Evolutionary conservation across 2,113 vertebrate genomes (phyloP).

Genomic region (Thalassoma bifasciatum): DNA sequence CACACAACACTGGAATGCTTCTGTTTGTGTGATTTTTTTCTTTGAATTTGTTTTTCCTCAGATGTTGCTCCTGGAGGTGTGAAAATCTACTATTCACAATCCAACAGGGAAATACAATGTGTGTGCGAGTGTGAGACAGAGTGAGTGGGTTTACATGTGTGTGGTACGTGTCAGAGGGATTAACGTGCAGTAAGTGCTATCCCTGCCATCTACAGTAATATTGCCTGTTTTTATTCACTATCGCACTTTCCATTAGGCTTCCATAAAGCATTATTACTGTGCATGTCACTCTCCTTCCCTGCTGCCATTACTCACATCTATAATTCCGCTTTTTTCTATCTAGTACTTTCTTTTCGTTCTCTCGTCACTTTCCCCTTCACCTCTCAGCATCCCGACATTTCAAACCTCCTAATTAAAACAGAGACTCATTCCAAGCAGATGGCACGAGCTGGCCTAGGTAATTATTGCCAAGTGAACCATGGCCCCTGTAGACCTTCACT

Average conservation of each 20-base stretch:
- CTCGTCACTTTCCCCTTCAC: conserved; percentile 28
- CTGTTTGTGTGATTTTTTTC: conserved; percentile 21
- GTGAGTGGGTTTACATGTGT: not conserved
- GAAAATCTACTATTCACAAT: not conserved
- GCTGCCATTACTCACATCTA: conserved; percentile 29
- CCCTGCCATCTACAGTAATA: conserved; percentile 17
- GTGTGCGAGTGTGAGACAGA: not conserved
- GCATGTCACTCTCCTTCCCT: conserved; percentile 32
- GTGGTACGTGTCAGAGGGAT: not conserved
- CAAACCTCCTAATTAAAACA: conserved; percentile 75
- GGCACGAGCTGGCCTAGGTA: conserved; percentile 65
- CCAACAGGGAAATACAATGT: not conserved
- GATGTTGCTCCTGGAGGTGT: not conserved
- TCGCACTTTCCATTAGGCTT: conserved; percentile 52
- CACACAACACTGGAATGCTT: conserved; percentile 13
- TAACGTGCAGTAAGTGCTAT: conserved; percentile 31
- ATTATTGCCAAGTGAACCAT: conserved; percentile 72
- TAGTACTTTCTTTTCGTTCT: conserved; percentile 25
- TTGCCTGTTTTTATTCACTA: conserved; percentile 35
- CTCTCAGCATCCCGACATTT: conserved; percentile 41
- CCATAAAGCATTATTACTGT: conserved; percentile 54
- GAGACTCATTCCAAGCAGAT: conserved; percentile 74
- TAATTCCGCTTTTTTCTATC: conserved; percentile 22
- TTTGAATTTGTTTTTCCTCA: not conserved
- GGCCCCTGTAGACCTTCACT: conserved; percentile 61